A percentile compares a stretch with the other conserved stretches of the same genome.
Conservation (phyloP, 23 tunicate species). For the Phallusia fumigata region DNA sequence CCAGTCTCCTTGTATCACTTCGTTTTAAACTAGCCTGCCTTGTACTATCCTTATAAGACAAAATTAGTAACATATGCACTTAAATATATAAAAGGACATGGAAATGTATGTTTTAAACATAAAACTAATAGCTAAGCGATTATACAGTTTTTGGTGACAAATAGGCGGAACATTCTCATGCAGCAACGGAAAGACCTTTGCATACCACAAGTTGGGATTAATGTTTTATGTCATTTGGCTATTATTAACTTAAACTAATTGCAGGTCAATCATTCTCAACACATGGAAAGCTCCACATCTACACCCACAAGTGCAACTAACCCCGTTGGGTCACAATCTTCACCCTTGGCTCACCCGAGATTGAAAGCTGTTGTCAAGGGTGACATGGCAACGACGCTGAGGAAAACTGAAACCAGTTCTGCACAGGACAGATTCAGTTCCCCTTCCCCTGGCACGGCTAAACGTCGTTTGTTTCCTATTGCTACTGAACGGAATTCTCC, state of each 20-base stretch:
- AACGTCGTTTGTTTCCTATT: conserved; percentile 39
- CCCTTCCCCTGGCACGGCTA: conserved; percentile 77
- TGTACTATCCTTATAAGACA: too few species aligned
- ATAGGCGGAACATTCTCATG: too few species aligned
- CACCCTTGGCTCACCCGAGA: conserved; percentile 53
- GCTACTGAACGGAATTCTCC: conserved; percentile 12
- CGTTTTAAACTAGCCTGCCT: too few species aligned
- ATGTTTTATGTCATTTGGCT: too few species aligned
- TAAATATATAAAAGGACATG: too few species aligned
- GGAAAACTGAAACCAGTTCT: conserved; percentile 26
- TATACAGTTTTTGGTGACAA: too few species aligned
- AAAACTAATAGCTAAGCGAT: too few species aligned
- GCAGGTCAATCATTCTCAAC: conserved; percentile 61
- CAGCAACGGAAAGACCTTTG: too few species aligned
- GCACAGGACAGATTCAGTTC: conserved; percentile 90
- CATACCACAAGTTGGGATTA: too few species aligned
- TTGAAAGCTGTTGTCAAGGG: conserved; percentile 50
- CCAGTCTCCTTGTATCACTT: too few species aligned
- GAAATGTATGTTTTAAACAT: too few species aligned
- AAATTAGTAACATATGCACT: too few species aligned
- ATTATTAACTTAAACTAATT: background rate
- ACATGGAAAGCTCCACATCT: conserved; percentile 23
- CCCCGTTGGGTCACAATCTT: background rate
- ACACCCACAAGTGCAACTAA: background rate
- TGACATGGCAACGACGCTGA: conserved; percentile 22